Evolutionary conservation across 2,113 vertebrate genomes (phyloP), one percentile per base, ranked within the genome.

Genomic region (Osmerus eperlanus): DNA sequence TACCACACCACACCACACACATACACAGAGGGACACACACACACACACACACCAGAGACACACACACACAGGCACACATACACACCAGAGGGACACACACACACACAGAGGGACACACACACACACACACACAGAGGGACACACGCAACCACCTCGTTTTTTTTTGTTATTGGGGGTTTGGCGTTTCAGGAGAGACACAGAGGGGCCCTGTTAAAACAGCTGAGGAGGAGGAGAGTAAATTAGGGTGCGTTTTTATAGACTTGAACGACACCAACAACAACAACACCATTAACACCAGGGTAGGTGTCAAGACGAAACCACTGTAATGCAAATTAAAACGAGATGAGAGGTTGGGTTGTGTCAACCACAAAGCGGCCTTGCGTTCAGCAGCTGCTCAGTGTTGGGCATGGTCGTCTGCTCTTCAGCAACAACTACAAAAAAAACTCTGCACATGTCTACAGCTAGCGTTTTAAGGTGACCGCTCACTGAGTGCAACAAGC

Each of bases 221-320:
- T 52, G 18, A 70, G 60, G 68, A 53, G 54, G 2, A 1, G 18
- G 56, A 76, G 78, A 36, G 59, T 73, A 41, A 74, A 75, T 70
- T 70, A 65, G 1, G 1, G 4, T 1, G 70, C 0, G 6, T 75
- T 78, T 41, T 85, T 83, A 85, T 70, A 19, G 72, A 71, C 51
- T 52, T 21, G 51, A 21, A 21, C 23, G 67, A 64, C 2, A 58
- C 77, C 69, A 67, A 8, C 2, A 13, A 8, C 2, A 13, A 59
- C 28, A 64, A 64, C 61, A 29, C 25, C 7, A 25, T 62, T 62
- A 62, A 62, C 60, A 62, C 60, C 15, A 36, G 28, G 18, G 15
- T 16, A 18, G 54, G 14, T n/a, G 54, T 55, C 14, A 6, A 55
- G 25, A 11, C 19, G 11, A 59, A 59, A 59, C 56, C n/a, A 59